Conservation (phyloP, 2,113 vertebrate species). For the Siphamia tubifer region DNA sequence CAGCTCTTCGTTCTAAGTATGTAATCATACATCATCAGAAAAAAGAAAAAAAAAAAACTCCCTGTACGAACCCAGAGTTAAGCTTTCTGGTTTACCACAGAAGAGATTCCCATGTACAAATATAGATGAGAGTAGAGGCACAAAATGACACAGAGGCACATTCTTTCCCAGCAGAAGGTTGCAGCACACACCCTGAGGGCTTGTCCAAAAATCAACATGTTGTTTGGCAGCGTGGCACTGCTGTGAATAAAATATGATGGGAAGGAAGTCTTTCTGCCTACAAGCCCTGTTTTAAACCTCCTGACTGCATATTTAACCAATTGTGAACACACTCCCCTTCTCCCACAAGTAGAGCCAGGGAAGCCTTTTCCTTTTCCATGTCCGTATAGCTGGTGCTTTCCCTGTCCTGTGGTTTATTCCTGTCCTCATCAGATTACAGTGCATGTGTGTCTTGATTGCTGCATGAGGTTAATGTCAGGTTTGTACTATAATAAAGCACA, state of each 20-base stretch:
- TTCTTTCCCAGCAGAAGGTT: conserved; percentile 61
- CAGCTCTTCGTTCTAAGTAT: conserved; percentile 32
- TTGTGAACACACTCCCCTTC: conserved; percentile 5
- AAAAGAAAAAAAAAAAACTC: conserved; percentile 56
- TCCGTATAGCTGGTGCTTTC: background rate
- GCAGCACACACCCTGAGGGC: conserved; percentile 52
- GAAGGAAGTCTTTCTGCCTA: conserved; percentile 22
- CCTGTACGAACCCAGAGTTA: conserved; percentile 40
- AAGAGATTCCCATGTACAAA: conserved; percentile 61
- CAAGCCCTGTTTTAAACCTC: conserved; percentile 27
- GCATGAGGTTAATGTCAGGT: background rate
- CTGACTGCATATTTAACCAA: conserved; percentile 5
- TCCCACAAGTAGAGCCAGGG: conserved; percentile 13
- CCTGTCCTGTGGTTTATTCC: conserved; percentile 14
- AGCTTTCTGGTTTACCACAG: conserved; percentile 64
- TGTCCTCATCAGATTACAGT: background rate
- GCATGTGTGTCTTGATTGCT: background rate
- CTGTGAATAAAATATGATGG: conserved; percentile 37
- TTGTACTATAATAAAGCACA: conserved; percentile 9
- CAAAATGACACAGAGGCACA: conserved; percentile 46
- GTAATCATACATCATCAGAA: conserved; percentile 49
- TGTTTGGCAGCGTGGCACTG: conserved; percentile 31
- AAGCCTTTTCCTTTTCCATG: background rate
- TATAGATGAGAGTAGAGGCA: conserved; percentile 56
- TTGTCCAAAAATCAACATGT: conserved; percentile 28